These are phyloP conservation scores for Hirundo rustica DNA, from an alignment of 2,797 vertebrate genomes.

Conservation along the genomic window DNA sequence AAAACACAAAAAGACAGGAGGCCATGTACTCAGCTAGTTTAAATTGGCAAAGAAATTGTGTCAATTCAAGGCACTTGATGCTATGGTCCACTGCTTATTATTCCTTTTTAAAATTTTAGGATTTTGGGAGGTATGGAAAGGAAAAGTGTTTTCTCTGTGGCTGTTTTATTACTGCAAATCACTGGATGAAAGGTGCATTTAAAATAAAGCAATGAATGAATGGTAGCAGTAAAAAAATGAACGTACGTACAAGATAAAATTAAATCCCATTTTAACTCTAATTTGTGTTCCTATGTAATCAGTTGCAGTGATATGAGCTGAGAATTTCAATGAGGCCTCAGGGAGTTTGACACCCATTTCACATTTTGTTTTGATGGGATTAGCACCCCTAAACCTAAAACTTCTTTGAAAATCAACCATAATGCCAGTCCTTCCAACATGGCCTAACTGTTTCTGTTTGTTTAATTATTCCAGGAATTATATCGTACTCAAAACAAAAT, in stretches of 20 bases:
- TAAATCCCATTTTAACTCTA: constrained; percentile 35
- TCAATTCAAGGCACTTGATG: neutral
- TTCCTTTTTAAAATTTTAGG: constrained; percentile 14
- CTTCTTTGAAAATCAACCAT: neutral
- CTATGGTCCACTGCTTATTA: neutral
- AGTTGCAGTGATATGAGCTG: constrained; percentile 33
- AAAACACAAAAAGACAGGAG: constrained; percentile 18
- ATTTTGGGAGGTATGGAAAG: neutral
- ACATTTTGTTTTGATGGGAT: constrained; percentile 12
- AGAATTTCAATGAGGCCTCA: constrained; percentile 34
- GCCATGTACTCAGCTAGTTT: neutral
- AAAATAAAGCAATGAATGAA: neutral
- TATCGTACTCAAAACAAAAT: neutral
- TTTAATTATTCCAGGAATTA: neutral
- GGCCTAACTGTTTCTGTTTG: neutral
- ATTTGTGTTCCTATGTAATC: constrained; percentile 22
- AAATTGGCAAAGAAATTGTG: constrained; percentile 17
- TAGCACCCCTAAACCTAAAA: constrained; percentile 14
- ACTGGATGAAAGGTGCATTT: constrained; percentile 25
- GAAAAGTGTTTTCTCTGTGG: neutral
- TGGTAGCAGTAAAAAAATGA: neutral
- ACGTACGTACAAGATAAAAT: neutral
- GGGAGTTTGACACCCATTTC: constrained; percentile 12
- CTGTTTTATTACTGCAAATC: neutral
- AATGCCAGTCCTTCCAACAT: neutral